Conservation (phyloP, 2,888 invertebrate genomes). For the Agapetus fuscipes region DNA sequence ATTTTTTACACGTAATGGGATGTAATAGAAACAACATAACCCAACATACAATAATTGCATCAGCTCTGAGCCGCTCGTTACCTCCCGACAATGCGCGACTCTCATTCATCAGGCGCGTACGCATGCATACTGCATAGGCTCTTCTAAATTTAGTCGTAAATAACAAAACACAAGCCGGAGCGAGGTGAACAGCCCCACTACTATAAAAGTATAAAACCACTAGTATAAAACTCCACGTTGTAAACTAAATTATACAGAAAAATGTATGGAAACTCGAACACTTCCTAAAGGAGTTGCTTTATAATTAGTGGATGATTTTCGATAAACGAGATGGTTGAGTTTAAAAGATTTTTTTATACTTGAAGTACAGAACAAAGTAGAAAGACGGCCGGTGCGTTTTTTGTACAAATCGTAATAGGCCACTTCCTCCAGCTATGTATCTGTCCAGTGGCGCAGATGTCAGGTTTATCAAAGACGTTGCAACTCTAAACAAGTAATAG, state of each 20-base stretch:
- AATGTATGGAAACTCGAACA: not conserved
- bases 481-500: no score
- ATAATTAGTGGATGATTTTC: not conserved
- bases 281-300: not conserved
- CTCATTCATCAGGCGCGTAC: conserved; percentile 7
- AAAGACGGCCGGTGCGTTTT: no score
- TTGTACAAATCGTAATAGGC: conserved; percentile 8
- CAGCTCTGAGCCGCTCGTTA: conserved; percentile 11
- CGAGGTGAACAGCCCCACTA: conserved; percentile 12
- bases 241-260: not conserved
- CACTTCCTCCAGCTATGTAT: conserved; percentile 7
- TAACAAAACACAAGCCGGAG: conserved; percentile 11
- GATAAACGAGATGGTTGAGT: no score
- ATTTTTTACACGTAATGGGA: no score
- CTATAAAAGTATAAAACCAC: no score
- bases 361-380: no score
- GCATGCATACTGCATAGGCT: no score
- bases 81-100: conserved; percentile 8
- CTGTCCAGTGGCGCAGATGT: no score
- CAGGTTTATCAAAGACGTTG: no score
- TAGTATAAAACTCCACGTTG: not conserved
- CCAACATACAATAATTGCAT: no score
- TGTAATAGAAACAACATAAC: no score
- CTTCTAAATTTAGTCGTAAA: conserved; percentile 15
- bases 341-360: no score